Conservation (phyloP, 2,797 vertebrate genomes). For the Scyliorhinus canicula region DNA sequence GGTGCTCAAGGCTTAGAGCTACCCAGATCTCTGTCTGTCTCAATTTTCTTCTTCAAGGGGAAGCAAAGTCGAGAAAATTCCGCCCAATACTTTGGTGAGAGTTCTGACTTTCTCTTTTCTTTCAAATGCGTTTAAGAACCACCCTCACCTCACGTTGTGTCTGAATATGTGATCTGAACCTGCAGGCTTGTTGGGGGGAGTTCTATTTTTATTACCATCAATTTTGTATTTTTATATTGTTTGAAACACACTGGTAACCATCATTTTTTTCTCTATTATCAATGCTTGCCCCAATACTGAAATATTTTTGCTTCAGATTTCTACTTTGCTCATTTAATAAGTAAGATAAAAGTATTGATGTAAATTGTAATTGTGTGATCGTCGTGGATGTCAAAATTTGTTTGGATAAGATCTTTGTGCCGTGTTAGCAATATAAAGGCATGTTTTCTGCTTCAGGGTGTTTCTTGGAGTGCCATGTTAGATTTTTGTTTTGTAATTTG, state of each 20-base stretch:
- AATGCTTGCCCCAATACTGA: neutral
- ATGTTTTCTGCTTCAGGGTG: slow-evolving; percentile 16
- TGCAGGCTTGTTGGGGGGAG: neutral
- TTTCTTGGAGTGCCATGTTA: slow-evolving; percentile 15
- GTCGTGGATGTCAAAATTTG: neutral
- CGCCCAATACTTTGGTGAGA: neutral
- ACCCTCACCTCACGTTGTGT: too few relatives aligned
- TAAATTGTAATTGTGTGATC: neutral
- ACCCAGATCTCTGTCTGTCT: too few relatives aligned
- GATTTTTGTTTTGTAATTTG: slow-evolving; percentile 27
- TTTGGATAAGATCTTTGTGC: slow-evolving; percentile 27
- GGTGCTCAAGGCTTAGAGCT: too few relatives aligned
- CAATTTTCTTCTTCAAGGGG: too few relatives aligned
- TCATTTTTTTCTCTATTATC: neutral
- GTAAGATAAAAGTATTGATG: neutral
- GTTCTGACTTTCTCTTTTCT: neutral
- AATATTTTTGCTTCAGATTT: neutral
- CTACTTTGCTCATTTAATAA: neutral
- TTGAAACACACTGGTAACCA: neutral
- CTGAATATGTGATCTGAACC: neutral
- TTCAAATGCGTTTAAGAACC: neutral
- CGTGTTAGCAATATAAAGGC: slow-evolving; percentile 24
- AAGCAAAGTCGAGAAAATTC: too few relatives aligned
- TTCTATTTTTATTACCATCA: neutral
- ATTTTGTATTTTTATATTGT: neutral